Conservation (phyloP, 2,113 vertebrate genomes). For the Aegypius monachus region DNA sequence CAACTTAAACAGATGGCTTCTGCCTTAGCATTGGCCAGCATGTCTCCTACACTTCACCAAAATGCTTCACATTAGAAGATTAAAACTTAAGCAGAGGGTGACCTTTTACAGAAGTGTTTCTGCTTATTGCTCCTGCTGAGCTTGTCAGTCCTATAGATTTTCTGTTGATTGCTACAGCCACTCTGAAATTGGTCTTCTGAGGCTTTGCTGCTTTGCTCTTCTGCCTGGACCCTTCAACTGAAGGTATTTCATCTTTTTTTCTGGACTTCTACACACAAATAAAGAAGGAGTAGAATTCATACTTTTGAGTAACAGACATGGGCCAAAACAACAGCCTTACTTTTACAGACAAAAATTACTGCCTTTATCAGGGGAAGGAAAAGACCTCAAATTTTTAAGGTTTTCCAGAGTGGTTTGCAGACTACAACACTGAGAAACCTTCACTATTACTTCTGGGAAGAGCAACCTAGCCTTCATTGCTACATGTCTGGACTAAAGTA, state of each 20-base stretch:
- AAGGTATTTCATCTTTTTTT: neutral
- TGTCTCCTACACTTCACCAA: neutral
- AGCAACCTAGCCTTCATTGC: neutral
- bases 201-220: neutral
- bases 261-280: neutral
- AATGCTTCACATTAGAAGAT: neutral
- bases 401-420: neutral
- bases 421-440: neutral
- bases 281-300: neutral
- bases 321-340: neutral
- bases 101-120: neutral
- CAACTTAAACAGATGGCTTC: neutral
- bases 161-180: neutral
- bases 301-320: neutral
- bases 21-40: neutral
- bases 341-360: neutral
- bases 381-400: neutral
- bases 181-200: neutral
- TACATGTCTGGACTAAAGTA: rapidly evolving
- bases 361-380: neutral
- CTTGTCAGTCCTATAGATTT: neutral
- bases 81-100: constrained; percentile 4
- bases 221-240: neutral
- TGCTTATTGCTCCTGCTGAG: neutral
- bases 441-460: neutral